Evolutionary conservation across 2,888 invertebrate genomes (phyloP), one percentile per base, ranked within the genome.

Genomic region (Cephus rjabovi): DNA sequence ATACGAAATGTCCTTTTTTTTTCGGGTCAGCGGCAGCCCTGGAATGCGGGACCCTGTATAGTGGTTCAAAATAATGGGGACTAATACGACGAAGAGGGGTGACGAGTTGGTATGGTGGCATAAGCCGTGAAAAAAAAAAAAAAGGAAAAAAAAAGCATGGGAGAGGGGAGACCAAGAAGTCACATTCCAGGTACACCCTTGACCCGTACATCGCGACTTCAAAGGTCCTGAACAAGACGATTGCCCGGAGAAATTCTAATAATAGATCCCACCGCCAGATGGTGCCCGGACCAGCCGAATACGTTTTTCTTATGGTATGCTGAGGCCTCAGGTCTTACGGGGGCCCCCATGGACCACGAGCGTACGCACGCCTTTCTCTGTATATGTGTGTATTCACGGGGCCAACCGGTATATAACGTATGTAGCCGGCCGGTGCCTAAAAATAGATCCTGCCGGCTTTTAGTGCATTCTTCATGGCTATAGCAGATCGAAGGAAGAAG

Each of bases 391-490:
- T 71, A 71, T 34, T 34, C 34, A 84, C 80, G 80, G 82, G 82
- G 81, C 82, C 79, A 82, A 86, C 83, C 84, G 83, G 82, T 83
- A 82, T 80, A 79, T 79, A 80, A 82, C 78, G 79, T 82, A 82
- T 84, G 79, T 82, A 80, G 82, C 80, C 80, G 80, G 81, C 81
- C 79, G 81, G 74, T 79, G 76, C 79, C 85, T 83, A 80, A 83
- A 86, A 86, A 86, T 85, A 87, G 83, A 83, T 80, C 80, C 80
- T 81, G 78, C 79, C 82, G 80, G 80, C 81, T 81, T 85, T 85
- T 81, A 79, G 81, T 81, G 80, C 82, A 85, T 85, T 83, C 81
- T 79, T 82, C 33, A 33, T 31, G 71, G 31, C 34, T 31, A 15
- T 71, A 71, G 31, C 71, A 31, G 23, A 56, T 23, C 56, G 56